Evolutionary conservation across 2,113 vertebrate genomes (phyloP).

Genomic region (Pelmatolapia mariae): DNA sequence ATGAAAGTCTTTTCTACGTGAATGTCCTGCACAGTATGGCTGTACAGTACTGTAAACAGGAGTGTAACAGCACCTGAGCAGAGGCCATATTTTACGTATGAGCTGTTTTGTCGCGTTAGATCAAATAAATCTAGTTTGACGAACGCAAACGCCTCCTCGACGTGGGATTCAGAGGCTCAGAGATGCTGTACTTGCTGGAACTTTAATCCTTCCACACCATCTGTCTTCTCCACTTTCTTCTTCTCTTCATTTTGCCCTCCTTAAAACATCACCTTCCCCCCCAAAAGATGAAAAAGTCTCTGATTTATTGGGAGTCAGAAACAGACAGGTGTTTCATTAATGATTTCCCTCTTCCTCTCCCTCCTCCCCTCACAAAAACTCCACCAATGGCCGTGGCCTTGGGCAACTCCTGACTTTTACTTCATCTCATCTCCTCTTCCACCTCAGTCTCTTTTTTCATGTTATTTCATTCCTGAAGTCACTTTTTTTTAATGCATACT

Average conservation of each 20-base stretch:
- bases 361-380: conserved; percentile 16
- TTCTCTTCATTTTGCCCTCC: not conserved
- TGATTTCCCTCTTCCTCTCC: conserved; percentile 66
- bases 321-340: conserved; percentile 68
- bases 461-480: not conserved
- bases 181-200: not conserved
- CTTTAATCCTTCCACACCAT: not conserved
- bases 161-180: not conserved
- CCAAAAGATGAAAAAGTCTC: not conserved
- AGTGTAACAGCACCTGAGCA: not conserved
- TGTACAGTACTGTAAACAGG: not conserved
- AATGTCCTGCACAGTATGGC: conserved; percentile 12
- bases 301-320: conserved; percentile 64
- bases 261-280: not conserved
- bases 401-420: conserved; percentile 39
- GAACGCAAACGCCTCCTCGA: conserved; percentile 7
- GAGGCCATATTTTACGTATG: conserved; percentile 8
- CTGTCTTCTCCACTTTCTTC: not conserved
- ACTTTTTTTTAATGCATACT: not conserved
- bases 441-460: not conserved
- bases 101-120: conserved; percentile 23
- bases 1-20: conserved; percentile 19
- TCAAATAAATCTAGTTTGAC: conserved; percentile 61
- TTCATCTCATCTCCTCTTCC: not conserved
- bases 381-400: not conserved